These are phyloP conservation scores for Coreius guichenoti DNA, from an alignment of 2,797 vertebrate genomes.

Conservation along the genomic window DNA sequence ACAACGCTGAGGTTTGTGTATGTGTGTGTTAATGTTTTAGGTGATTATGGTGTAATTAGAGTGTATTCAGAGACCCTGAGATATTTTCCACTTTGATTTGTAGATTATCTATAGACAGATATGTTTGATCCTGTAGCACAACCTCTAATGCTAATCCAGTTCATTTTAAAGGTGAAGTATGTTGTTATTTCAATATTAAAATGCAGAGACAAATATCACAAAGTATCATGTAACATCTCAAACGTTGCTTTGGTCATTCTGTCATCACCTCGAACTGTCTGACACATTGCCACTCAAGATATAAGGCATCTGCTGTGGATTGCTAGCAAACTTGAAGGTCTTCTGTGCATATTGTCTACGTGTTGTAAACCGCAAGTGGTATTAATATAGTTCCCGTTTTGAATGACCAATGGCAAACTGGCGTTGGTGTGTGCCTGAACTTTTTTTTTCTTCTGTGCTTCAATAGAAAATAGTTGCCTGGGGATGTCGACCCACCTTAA, in stretches of 20 bases:
- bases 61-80: slow-evolving; percentile 33
- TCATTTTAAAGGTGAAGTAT: not conserved
- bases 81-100: slow-evolving; percentile 27
- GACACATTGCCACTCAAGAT: not conserved
- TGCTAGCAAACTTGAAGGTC: not conserved
- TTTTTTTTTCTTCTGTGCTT: not conserved
- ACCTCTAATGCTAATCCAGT: not conserved
- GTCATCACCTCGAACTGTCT: not conserved
- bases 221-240: not conserved
- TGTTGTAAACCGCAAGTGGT: not conserved
- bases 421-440: not conserved
- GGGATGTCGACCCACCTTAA: not conserved
- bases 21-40: slow-evolving; percentile 52
- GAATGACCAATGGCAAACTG: not conserved
- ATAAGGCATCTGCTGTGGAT: too few relatives aligned
- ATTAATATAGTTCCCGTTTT: not conserved
- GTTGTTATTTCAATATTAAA: not conserved
- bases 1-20: slow-evolving; percentile 4
- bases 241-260: not conserved
- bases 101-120: slow-evolving; percentile 6
- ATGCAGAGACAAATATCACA: not conserved
- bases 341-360: not conserved
- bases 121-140: not conserved
- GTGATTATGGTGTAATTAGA: slow-evolving; percentile 43
- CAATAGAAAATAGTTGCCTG: not conserved